These are phyloP conservation scores for Rhingia campestris DNA, from an alignment of 2,888 invertebrate genomes.

Conservation along the genomic window DNA sequence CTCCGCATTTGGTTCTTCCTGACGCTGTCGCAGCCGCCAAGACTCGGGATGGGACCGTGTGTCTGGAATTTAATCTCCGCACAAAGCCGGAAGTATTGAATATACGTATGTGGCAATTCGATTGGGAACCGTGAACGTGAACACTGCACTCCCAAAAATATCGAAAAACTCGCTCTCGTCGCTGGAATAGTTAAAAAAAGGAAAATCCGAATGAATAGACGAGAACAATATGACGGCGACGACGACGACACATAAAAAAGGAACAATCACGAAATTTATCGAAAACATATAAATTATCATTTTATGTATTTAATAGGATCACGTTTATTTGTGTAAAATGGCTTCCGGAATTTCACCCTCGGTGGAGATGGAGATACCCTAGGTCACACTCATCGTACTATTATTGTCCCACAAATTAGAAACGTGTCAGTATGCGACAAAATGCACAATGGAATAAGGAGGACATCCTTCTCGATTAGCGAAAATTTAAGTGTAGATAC, in stretches of 20 bases:
- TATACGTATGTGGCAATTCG: conserved; percentile 52
- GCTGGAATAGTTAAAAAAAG: conserved; percentile 47
- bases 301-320: conserved; percentile 73
- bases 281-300: conserved; percentile 73
- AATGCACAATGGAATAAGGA: conserved; percentile 39
- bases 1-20: conserved; percentile 41
- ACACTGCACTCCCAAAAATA: conserved; percentile 62
- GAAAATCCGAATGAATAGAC: conserved; percentile 32
- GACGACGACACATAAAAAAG: conserved; percentile 53
- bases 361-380: conserved; percentile 21
- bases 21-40: conserved; percentile 13
- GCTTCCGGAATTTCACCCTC: conserved; percentile 71
- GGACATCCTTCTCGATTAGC: conserved; percentile 66
- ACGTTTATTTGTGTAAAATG: conserved; percentile 73
- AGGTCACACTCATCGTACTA: conserved; percentile 14
- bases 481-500: conserved; percentile 38
- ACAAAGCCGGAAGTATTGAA: conserved; percentile 74
- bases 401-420: conserved; percentile 21
- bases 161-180: conserved; percentile 10
- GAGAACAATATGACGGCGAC: conserved; percentile 59
- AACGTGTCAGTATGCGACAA: conserved; percentile 48
- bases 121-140: conserved; percentile 71
- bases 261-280: conserved; percentile 60
- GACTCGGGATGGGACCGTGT: conserved; percentile 42
- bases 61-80: conserved; percentile 72